A percentile compares a stretch with the other conserved stretches of the same genome.
Evolutionary conservation across 2,888 invertebrate species (phyloP).

Genomic region (Hypomecis atomaria): DNA sequence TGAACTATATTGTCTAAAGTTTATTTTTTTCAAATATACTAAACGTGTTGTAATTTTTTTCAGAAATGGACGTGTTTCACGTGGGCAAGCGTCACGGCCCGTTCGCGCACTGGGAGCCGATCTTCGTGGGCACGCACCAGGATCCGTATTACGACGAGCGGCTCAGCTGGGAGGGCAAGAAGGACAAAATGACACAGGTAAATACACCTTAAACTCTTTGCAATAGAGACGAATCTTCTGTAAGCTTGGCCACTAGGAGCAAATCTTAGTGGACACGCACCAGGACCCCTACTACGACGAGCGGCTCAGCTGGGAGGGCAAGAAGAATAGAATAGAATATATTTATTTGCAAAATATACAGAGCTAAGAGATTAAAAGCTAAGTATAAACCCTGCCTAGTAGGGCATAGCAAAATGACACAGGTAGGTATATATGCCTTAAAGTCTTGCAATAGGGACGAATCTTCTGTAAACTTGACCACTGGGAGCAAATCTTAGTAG

Average conservation of each 20-base stretch:
- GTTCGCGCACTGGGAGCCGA: constrained; percentile 96
- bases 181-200: constrained; percentile 98
- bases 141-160: constrained; percentile 96
- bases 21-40: neutral
- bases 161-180: constrained; percentile 97
- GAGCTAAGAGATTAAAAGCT: too few species aligned
- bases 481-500: too few species aligned
- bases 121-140: constrained; percentile 94
- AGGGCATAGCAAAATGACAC: too few species aligned
- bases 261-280: constrained; percentile 96
- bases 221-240: too few species aligned
- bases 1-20: too few species aligned
- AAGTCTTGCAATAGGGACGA: too few species aligned
- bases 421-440: too few species aligned
- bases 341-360: too few species aligned
- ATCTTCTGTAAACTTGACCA: too few species aligned
- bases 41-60: constrained; percentile 25
- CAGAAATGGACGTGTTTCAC: constrained; percentile 91
- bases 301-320: constrained; percentile 96
- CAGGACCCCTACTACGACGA: constrained; percentile 95
- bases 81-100: constrained; percentile 92
- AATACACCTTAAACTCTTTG: neutral
- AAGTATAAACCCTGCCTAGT: too few species aligned
- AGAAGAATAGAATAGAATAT: constrained; percentile 98
- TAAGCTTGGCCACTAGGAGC: constrained; percentile 90